Percentiles rank a stretch among this genome's conserved stretches.
phyloP scores from a whole-genome alignment of 2,888 invertebrate genomes.

The Zhuqinia jingwanae region DNA sequence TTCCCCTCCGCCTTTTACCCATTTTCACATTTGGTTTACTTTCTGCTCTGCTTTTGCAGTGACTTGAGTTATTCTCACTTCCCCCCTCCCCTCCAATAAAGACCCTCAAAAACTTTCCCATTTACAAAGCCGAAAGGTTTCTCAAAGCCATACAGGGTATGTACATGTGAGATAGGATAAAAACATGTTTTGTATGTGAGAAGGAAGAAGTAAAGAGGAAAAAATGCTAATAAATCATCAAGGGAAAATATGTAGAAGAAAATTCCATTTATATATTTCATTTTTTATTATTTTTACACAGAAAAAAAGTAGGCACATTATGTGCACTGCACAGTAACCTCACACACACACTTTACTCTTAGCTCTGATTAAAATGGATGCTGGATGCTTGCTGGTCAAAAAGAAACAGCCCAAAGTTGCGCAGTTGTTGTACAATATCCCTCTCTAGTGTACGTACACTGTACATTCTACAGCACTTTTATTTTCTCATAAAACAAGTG shows the following conservation, averaged over 20 bases:
- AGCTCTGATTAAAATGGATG: background rate
- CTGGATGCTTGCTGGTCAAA: background rate
- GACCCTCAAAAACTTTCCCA: too few relatives aligned
- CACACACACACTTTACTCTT: background rate
- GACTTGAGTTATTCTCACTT: constrained; percentile 18
- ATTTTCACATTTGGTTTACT: constrained; percentile 24
- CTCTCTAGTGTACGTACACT: background rate
- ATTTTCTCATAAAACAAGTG: background rate
- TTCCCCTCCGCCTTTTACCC: constrained; percentile 51
- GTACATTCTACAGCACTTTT: background rate
- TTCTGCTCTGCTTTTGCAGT: background rate
- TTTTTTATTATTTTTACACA: background rate
- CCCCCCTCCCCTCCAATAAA: background rate
- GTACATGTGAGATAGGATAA: too few relatives aligned
- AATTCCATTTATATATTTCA: constrained; percentile 17
- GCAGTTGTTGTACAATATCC: background rate
- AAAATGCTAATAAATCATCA: constrained; percentile 61
- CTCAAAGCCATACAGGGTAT: too few relatives aligned
- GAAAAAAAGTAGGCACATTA: background rate
- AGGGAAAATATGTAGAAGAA: constrained; percentile 33
- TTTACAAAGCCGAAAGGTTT: background rate
- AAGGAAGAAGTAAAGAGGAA: background rate
- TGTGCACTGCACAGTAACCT: constrained; percentile 17
- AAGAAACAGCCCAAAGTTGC: background rate
- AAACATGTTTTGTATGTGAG: background rate